Evolutionary conservation across 1,140 invertebrate species (phyloP).

Genomic region (Drosophila tsacasi): DNA sequence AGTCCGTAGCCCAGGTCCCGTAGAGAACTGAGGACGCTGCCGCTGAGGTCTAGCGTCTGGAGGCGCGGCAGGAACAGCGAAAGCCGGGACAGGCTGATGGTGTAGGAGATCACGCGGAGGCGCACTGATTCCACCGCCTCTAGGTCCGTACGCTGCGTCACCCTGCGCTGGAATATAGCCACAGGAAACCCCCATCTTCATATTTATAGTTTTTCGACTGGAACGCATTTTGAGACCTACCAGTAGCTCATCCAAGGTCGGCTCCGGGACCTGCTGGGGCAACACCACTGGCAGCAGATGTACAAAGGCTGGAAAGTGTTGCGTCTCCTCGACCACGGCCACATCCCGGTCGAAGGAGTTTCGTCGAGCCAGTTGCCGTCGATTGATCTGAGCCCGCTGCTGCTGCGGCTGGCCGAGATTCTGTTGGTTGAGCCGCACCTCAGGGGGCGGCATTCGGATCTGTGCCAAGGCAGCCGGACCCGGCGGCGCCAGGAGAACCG

Average conservation of each 20-base stretch:
- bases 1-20: slow-evolving; percentile 89
- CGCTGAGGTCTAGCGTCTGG: slow-evolving; percentile 87
- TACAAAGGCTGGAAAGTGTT: slow-evolving; percentile 75
- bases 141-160: slow-evolving; percentile 87
- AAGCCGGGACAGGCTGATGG: slow-evolving; percentile 87
- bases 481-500: slow-evolving; percentile 55
- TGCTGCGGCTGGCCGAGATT: slow-evolving; percentile 50
- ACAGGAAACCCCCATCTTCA: not conserved
- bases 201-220: not conserved
- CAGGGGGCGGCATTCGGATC: slow-evolving; percentile 57
- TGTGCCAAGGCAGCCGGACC: slow-evolving; percentile 68
- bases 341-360: slow-evolving; percentile 76
- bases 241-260: slow-evolving; percentile 87
- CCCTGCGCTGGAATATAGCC: slow-evolving; percentile 58
- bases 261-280: slow-evolving; percentile 86
- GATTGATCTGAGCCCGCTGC: slow-evolving; percentile 37
- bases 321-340: slow-evolving; percentile 62
- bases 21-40: slow-evolving; percentile 88
- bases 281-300: slow-evolving; percentile 86
- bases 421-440: slow-evolving; percentile 51
- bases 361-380: slow-evolving; percentile 44
- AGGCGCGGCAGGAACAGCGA: slow-evolving; percentile 87
- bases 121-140: slow-evolving; percentile 87
- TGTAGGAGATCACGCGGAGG: slow-evolving; percentile 87
- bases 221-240: slow-evolving; percentile 74